Evolutionary conservation across 2,113 vertebrate species (phyloP).

Genomic region (Ammospiza caudacuta): DNA sequence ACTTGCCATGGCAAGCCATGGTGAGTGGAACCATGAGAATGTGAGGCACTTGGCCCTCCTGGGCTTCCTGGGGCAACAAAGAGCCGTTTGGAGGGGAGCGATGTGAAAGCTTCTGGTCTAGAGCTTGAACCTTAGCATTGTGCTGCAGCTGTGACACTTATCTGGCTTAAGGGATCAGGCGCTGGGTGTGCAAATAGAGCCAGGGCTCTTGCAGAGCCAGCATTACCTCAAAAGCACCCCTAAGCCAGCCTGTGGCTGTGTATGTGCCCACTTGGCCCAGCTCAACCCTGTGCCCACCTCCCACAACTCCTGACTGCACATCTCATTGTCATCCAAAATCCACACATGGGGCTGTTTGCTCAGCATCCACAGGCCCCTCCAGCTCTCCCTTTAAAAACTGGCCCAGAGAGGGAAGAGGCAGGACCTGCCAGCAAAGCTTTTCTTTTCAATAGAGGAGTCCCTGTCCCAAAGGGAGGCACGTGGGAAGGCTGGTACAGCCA

Average conservation of each 20-base stretch:
- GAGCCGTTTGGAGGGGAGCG: not conserved
- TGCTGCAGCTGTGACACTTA: not conserved
- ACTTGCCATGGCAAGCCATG: rapidly evolving
- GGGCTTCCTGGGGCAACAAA: not conserved
- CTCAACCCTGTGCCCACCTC: not conserved
- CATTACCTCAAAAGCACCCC: not conserved
- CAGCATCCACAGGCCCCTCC: not conserved
- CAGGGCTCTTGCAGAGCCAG: not conserved
- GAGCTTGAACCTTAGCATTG: not conserved
- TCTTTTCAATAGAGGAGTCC: not conserved
- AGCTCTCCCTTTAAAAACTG: not conserved
- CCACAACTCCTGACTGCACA: not conserved
- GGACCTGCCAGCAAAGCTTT: not conserved
- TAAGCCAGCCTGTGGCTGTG: not conserved
- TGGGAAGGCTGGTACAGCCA: constrained; percentile 8
- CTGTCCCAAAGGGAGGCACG: not conserved
- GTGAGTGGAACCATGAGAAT: not conserved
- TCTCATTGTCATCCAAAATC: not conserved
- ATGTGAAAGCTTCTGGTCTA: not conserved
- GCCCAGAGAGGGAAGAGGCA: not conserved
- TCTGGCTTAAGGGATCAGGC: constrained; percentile 64
- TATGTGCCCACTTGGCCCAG: rapidly evolving
- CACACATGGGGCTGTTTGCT: not conserved
- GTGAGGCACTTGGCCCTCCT: not conserved
- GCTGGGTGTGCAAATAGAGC: not conserved